Evolutionary conservation across 2,888 invertebrate species (phyloP), one percentile per base, ranked within the genome.

Genomic region (Sipha maydis): DNA sequence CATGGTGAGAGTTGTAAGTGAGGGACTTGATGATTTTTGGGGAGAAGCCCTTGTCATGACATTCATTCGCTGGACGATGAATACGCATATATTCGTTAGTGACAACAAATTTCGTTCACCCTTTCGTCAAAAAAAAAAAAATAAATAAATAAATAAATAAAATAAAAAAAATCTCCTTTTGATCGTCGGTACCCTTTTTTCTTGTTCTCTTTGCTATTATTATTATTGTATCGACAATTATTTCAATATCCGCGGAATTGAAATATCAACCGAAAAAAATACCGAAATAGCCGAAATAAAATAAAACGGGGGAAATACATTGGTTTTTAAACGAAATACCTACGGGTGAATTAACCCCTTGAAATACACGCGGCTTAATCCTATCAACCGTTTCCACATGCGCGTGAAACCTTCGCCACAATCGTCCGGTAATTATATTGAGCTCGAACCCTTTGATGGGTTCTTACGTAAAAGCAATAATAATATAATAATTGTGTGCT

Each of bases 351-450:
- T 82, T 80, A 88, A 88, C 88, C 88, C 80, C 88, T 88, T 88
- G 75, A 82, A 80, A 88, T 67, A 61, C 31, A 61, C 41, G 75
- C 31, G 28, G 61, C 8, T 1, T 88, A 88, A 88, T 88, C 88
- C 88, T 80, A 75, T 88, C 48, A 88, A 88, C 82, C 88, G 88
- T 88, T 88, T 88, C 88, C 82, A 88, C 80, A 88, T 75, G 80
- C 28, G 82, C 88, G 88, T 88, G 76, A 88, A 88, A 88, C 82
- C 76, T 88, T 82, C 61, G 75, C 88, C 88, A 82, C 88, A 88
- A 88, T 88, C 67, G 88, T 82, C 80, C 80, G 75, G 41, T 88
- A 88, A 88, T 88, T 88, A 88, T 88, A 82, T 88, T 67, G 75
- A 82, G n/a, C 75, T 38, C 4, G 82, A 82, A 82, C 88, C 88